These are phyloP conservation scores for Lasiommata megera DNA, from an alignment of 2,888 invertebrate genomes.

Conservation along the genomic window DNA sequence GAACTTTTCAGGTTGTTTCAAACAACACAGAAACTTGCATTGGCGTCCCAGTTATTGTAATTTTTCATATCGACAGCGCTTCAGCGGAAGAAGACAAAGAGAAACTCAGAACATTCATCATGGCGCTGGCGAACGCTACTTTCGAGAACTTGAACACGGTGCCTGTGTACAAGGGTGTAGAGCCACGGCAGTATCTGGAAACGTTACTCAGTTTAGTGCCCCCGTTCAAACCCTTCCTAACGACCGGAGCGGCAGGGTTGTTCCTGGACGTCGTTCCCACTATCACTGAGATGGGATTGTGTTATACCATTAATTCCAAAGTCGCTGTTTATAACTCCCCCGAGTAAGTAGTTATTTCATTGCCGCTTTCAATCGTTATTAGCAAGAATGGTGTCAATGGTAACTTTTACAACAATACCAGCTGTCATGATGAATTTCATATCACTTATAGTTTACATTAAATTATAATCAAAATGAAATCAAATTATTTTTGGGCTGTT, in stretches of 20 bases:
- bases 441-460: too few species aligned
- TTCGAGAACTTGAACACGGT: conserved; percentile 82
- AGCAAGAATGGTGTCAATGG: too few species aligned
- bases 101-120: conserved; percentile 78
- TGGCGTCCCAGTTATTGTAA: neutral
- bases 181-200: conserved; percentile 80
- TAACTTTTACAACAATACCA: too few species aligned
- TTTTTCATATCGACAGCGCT: conserved; percentile 39
- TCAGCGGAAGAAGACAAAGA: conserved; percentile 70
- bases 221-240: conserved; percentile 71
- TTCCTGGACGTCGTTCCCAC: conserved; percentile 79
- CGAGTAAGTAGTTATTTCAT: conserved; percentile 57
- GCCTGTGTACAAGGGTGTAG: conserved; percentile 77
- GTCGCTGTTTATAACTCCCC: conserved; percentile 82
- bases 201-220: conserved; percentile 77
- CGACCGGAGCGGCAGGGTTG: conserved; percentile 79
- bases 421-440: too few species aligned
- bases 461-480: too few species aligned
- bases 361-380: too few species aligned
- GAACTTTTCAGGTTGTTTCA: too few species aligned
- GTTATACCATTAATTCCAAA: conserved; percentile 85
- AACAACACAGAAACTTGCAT: too few species aligned
- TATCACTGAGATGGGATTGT: conserved; percentile 86
- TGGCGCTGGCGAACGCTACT: conserved; percentile 78
- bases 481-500: too few species aligned